Conservation (phyloP, 2,888 invertebrate genomes). For the Cyclophora punctaria region DNA sequence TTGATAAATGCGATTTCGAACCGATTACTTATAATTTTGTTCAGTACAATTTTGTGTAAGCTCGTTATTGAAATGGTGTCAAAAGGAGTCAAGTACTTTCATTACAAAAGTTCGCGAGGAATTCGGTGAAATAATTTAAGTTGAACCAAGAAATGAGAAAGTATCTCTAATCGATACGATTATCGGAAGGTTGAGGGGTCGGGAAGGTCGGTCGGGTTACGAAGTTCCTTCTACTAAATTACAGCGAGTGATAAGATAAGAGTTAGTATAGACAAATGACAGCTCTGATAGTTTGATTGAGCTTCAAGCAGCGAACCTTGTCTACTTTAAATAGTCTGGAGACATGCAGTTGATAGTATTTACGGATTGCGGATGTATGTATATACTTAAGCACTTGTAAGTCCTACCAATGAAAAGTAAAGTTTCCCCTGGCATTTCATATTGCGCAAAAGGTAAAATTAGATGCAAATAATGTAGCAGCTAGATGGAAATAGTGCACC, state of each 20-base stretch:
- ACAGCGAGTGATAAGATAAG: slow-evolving; percentile 44
- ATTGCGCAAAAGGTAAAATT: slow-evolving; percentile 11
- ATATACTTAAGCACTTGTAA: too few relatives aligned
- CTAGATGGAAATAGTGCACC: slow-evolving; percentile 19
- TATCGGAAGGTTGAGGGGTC: slow-evolving; percentile 45
- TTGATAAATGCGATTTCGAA: slow-evolving; percentile 18
- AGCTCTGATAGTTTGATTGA: slow-evolving; percentile 1
- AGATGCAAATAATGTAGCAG: slow-evolving; percentile 17
- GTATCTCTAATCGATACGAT: slow-evolving; percentile 54
- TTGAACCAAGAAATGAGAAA: slow-evolving; percentile 34
- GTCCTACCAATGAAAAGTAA: neutral
- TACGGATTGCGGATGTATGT: too few relatives aligned
- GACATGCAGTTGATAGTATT: too few relatives aligned
- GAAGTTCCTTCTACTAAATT: slow-evolving; percentile 41
- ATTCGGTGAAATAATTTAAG: slow-evolving; percentile 25
- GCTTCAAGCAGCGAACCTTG: too few relatives aligned
- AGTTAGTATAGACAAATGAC: slow-evolving; percentile 23
- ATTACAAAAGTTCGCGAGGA: slow-evolving; percentile 17
- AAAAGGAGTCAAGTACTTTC: slow-evolving; percentile 9
- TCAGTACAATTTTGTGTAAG: slow-evolving; percentile 4
- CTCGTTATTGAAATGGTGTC: slow-evolving; percentile 6
- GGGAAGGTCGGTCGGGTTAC: slow-evolving; percentile 30
- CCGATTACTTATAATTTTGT: slow-evolving; percentile 14
- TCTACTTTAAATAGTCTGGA: too few relatives aligned
- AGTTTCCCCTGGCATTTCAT: slow-evolving; percentile 3